These are phyloP conservation scores for Caenorhabditis panamensis DNA, from an alignment of 2,888 invertebrate species.

Conservation along the genomic window DNA sequence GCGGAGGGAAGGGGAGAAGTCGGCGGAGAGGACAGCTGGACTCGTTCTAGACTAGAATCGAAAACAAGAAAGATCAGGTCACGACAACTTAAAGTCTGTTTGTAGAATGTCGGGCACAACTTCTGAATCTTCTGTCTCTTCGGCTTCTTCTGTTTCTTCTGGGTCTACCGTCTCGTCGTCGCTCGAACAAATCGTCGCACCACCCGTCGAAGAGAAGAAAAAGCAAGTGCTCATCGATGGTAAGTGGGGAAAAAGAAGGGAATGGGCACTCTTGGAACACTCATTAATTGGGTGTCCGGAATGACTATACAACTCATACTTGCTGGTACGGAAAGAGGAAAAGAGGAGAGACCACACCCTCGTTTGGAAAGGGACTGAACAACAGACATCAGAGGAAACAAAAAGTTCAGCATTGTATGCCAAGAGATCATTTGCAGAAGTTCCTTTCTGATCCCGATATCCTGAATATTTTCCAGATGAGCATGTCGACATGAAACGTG, in stretches of 20 bases:
- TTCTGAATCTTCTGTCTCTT: background rate
- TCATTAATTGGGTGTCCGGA: slow-evolving; percentile 5
- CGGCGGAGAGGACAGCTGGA: background rate
- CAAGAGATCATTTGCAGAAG: no score
- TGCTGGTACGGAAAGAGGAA: background rate
- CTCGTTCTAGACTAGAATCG: background rate
- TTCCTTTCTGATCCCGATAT: no score
- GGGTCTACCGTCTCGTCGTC: background rate
- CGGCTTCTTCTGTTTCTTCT: background rate
- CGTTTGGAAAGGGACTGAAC: background rate
- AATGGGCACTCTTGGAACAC: slow-evolving; percentile 2
- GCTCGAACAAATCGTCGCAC: background rate
- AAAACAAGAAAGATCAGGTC: background rate
- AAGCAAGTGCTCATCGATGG: slow-evolving; percentile 11
- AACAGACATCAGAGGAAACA: background rate
- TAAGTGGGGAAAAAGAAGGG: background rate
- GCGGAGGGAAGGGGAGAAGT: no score
- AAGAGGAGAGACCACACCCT: slow-evolving; percentile 10
- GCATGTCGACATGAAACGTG: background rate
- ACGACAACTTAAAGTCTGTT: background rate
- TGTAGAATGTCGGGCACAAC: slow-evolving; percentile 32
- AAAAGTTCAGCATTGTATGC: no score
- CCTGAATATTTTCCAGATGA: slow-evolving; percentile 6
- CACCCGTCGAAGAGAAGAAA: slow-evolving; percentile 8
- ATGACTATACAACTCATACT: slow-evolving; percentile 27